phyloP scores from a whole-genome alignment of 2,888 invertebrate genomes.

The Metallyticus violacea region DNA sequence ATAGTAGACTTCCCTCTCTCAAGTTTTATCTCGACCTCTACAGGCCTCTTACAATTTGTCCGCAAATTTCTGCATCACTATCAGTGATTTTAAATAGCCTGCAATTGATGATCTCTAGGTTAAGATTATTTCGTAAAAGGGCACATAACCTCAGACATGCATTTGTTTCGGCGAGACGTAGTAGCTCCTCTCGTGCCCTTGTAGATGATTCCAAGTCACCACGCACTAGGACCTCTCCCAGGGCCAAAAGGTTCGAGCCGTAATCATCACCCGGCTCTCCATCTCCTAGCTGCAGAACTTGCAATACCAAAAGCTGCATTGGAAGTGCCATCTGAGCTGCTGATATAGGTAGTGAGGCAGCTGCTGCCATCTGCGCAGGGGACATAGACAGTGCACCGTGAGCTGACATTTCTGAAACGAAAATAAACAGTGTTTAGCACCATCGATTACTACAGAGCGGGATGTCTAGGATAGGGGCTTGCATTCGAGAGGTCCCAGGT shows the following conservation, averaged over 20 bases:
- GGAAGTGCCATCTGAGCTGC: neutral
- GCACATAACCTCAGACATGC: neutral
- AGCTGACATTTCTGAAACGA: neutral
- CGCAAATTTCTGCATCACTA: too few relatives aligned
- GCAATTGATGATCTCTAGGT: too few relatives aligned
- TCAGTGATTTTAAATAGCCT: too few relatives aligned
- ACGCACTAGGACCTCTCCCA: neutral
- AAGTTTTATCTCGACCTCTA: too few relatives aligned
- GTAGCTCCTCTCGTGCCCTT: neutral
- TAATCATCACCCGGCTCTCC: neutral
- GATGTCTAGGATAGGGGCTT: too few relatives aligned
- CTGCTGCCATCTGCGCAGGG: neutral
- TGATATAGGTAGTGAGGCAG: neutral
- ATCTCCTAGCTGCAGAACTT: neutral
- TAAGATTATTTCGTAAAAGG: too few relatives aligned
- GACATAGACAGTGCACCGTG: neutral
- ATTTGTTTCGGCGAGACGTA: neutral
- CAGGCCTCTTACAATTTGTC: too few relatives aligned
- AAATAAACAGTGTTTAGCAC: too few relatives aligned
- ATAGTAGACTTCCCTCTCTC: too few relatives aligned
- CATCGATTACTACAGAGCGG: too few relatives aligned
- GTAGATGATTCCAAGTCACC: neutral
- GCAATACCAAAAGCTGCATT: neutral
- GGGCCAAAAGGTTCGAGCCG: neutral
- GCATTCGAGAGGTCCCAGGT: too few relatives aligned